A percentile compares a stretch with the other conserved stretches of the same genome.
These are phyloP conservation scores for Planiliza haematocheilus DNA, from an alignment of 2,113 vertebrate genomes.

Conservation along the genomic window DNA sequence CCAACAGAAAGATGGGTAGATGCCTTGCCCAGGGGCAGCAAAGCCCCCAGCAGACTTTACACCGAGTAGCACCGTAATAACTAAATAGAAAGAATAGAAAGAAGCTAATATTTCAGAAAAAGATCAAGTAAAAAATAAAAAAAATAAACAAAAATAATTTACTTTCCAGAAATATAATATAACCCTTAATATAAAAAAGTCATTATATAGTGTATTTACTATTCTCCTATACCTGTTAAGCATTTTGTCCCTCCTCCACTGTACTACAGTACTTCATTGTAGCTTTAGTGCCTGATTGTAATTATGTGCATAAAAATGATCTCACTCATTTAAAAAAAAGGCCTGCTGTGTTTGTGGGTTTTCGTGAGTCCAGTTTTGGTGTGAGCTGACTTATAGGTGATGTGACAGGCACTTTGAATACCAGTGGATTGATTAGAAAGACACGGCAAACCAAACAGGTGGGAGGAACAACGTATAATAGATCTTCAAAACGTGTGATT, in stretches of 20 bases:
- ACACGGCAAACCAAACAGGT: slow-evolving; percentile 2
- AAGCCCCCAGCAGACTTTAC: slow-evolving; percentile 36
- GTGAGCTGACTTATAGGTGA: slow-evolving; percentile 60
- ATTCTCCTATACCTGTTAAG: slow-evolving; percentile 44
- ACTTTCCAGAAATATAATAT: slow-evolving; percentile 59
- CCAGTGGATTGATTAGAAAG: slow-evolving; percentile 37
- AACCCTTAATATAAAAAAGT: slow-evolving; percentile 69
- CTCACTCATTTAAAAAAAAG: slow-evolving; percentile 50
- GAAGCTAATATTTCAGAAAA: slow-evolving; percentile 29
- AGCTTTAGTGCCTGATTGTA: slow-evolving; percentile 39
- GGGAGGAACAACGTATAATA: neutral
- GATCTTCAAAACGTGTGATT: slow-evolving; percentile 27
- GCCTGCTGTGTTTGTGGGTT: slow-evolving; percentile 47
- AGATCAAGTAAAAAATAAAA: slow-evolving; percentile 42
- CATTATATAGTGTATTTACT: slow-evolving; percentile 18
- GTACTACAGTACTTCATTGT: slow-evolving; percentile 46
- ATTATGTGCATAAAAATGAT: slow-evolving; percentile 59
- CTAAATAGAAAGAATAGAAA: slow-evolving; percentile 41
- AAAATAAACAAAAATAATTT: slow-evolving; percentile 66
- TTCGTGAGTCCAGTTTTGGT: slow-evolving; percentile 65
- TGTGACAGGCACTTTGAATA: slow-evolving; percentile 75
- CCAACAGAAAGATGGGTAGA: slow-evolving; percentile 6
- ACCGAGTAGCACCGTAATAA: slow-evolving; percentile 72
- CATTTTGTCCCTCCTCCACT: slow-evolving; percentile 19
- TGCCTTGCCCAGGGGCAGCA: slow-evolving; percentile 22